phyloP scores from a whole-genome alignment of 1,140 invertebrate genomes.

The Ruditapes philippinarum region DNA sequence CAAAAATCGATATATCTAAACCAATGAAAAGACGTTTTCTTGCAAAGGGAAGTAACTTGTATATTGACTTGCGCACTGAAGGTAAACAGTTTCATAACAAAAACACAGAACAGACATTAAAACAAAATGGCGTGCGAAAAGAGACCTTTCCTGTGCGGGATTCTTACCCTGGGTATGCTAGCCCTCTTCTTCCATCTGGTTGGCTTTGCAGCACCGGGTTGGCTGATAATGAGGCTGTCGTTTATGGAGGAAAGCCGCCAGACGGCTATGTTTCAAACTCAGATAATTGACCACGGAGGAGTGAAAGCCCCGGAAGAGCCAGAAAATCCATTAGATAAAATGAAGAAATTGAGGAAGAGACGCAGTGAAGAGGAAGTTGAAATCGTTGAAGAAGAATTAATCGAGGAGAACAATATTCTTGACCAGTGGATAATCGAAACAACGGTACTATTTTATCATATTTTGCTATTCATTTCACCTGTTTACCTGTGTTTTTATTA shows the following conservation, averaged over 20 bases:
- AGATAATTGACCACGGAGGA: not conserved
- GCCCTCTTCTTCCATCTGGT: slow-evolving; percentile 27
- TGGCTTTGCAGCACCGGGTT: slow-evolving; percentile 24
- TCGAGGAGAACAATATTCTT: not conserved
- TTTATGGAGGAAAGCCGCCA: not conserved
- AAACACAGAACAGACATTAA: not conserved
- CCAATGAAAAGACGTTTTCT: not conserved
- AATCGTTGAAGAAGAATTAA: not conserved
- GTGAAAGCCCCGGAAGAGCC: not conserved
- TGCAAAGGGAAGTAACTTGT: not conserved
- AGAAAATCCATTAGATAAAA: not conserved
- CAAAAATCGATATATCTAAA: not conserved
- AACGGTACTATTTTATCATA: not conserved
- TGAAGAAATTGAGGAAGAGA: not conserved
- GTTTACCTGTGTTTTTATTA: not conserved
- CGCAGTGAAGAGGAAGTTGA: slow-evolving; percentile 18
- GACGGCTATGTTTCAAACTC: not conserved
- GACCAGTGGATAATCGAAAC: slow-evolving; percentile 5
- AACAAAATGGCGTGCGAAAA: slow-evolving; percentile 53
- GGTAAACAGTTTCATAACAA: not conserved
- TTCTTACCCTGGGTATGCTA: not conserved
- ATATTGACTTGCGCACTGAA: not conserved
- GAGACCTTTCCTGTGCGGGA: not conserved
- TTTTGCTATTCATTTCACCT: not conserved
- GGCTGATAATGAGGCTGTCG: slow-evolving; percentile 30